Percentiles rank a stretch among this genome's conserved stretches.
Conservation (phyloP, 2,888 invertebrate species). For the Acleris holmiana region DNA sequence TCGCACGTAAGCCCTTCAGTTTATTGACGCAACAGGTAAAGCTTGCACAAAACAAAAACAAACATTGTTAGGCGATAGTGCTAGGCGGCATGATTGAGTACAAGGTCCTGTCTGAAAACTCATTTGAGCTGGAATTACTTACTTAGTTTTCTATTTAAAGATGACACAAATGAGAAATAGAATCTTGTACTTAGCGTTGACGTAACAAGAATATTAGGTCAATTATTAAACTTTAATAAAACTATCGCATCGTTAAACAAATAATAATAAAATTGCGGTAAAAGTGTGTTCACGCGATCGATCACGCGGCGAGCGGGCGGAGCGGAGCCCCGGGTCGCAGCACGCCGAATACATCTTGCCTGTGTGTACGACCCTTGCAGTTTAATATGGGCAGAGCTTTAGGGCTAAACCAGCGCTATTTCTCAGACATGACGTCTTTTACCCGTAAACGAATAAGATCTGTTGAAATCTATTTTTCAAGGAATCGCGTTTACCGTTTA, state of each 20-base stretch:
- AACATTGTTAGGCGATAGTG: conserved; percentile 10
- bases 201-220: too few relatives aligned
- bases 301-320: conserved; percentile 67
- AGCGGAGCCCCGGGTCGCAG: conserved; percentile 73
- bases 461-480: neutral
- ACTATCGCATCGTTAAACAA: conserved; percentile 49
- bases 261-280: conserved; percentile 58
- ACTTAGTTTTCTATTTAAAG: too few relatives aligned
- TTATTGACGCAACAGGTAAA: conserved; percentile 16
- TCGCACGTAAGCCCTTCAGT: neutral
- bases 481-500: too few relatives aligned
- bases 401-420: conserved; percentile 2
- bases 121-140: too few relatives aligned
- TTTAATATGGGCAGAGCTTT: conserved; percentile 42
- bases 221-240: neutral
- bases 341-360: conserved; percentile 75
- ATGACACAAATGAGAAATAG: too few relatives aligned
- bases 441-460: neutral
- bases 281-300: conserved; percentile 76
- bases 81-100: neutral
- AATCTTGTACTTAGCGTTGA: too few relatives aligned
- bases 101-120: neutral
- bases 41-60: conserved; percentile 10
- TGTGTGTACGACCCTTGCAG: conserved; percentile 57
- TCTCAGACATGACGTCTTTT: conserved; percentile 3